Percentiles rank a stretch among this genome's conserved stretches.
phyloP scores from a whole-genome alignment of 37 sponge, comb jelly and placozoan species.

The Agelas oroides region DNA sequence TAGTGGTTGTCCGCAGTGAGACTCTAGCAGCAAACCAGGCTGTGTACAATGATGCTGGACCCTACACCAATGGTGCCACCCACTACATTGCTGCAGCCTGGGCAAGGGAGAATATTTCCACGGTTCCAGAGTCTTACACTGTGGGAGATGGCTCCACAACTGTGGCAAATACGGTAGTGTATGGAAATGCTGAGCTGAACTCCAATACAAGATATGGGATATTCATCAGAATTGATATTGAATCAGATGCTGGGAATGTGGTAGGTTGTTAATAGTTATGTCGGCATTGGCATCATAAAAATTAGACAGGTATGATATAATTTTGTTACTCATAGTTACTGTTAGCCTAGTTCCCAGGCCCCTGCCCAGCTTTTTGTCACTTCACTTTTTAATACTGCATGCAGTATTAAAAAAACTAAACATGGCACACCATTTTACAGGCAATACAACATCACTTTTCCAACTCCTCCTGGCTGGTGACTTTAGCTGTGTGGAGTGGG shows the following conservation, averaged over 20 bases:
- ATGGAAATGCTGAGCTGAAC: constrained; percentile 1
- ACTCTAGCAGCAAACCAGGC: not conserved
- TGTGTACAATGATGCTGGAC: not conserved
- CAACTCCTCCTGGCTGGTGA: too few species aligned
- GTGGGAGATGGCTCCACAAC: constrained; percentile 37
- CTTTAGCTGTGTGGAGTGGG: too few species aligned
- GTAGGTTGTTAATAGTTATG: too few species aligned
- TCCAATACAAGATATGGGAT: constrained; percentile 3
- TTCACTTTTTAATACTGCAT: too few species aligned
- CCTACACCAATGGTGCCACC: not conserved
- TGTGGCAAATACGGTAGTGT: constrained; percentile 1
- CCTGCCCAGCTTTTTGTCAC: too few species aligned
- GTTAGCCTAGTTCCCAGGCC: too few species aligned
- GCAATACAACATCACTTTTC: too few species aligned
- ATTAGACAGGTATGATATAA: too few species aligned
- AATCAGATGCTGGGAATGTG: not conserved
- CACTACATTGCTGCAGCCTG: constrained; percentile 27
- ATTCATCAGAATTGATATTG: constrained; percentile 3
- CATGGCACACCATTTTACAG: too few species aligned
- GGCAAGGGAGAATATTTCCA: not conserved
- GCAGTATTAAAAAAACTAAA: too few species aligned
- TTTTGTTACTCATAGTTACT: too few species aligned
- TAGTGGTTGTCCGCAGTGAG: constrained; percentile 1
- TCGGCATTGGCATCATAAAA: too few species aligned
- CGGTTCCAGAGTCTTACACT: constrained; percentile 3